These are phyloP conservation scores for Lutra lutra DNA, from an alignment of 2,797 vertebrate genomes.

Conservation along the genomic window DNA sequence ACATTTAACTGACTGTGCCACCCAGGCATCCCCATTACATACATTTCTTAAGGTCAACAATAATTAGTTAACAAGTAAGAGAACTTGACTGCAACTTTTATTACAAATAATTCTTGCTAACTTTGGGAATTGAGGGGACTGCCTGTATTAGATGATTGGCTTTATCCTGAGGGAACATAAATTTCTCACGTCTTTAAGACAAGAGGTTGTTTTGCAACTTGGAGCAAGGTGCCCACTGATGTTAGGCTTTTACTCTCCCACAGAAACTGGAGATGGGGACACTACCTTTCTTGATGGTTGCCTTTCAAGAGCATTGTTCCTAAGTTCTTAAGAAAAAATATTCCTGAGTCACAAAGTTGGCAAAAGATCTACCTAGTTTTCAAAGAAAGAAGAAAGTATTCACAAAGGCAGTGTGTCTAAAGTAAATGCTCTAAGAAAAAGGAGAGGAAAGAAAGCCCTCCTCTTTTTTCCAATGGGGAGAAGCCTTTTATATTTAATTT, in stretches of 20 bases:
- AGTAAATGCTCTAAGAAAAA: neutral
- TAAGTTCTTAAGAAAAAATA: neutral
- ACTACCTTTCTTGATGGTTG: neutral
- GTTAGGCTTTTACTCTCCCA: neutral
- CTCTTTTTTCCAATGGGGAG: neutral
- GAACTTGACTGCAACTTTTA: neutral
- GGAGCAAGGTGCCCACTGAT: neutral
- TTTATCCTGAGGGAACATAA: neutral
- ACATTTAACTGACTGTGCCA: neutral
- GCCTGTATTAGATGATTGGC: neutral
- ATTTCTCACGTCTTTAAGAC: neutral
- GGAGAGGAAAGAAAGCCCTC: fast-evolving
- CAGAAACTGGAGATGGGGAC: neutral
- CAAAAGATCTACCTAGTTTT: neutral
- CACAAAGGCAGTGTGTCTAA: neutral
- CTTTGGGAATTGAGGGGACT: neutral
- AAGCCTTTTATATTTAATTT: neutral
- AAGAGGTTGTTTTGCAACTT: neutral
- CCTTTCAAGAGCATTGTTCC: neutral
- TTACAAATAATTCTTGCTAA: neutral
- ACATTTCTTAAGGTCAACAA: neutral
- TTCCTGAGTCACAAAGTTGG: neutral
- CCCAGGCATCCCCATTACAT: neutral
- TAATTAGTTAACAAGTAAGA: neutral
- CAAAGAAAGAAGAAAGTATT: neutral